Evolutionary conservation across 1,140 invertebrate genomes (phyloP), one percentile per base, ranked within the genome.

Genomic region (Neotoxoptera formosana): DNA sequence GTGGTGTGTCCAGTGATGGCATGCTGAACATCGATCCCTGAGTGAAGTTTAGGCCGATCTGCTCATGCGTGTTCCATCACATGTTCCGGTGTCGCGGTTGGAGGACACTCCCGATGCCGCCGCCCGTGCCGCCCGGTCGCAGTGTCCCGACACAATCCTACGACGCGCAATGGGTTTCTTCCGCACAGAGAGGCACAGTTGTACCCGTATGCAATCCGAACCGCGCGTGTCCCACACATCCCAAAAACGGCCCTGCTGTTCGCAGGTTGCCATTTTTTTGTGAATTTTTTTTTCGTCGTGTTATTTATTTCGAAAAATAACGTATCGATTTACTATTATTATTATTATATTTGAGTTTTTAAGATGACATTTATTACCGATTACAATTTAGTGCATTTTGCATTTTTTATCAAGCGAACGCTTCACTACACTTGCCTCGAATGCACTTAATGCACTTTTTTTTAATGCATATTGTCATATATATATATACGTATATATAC

Each of bases 11-110:
- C 91, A 93, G 91, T 93, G 91, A 93, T 93, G 91, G 91, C 91
- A 93, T 93, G 91, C 91, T 93, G 91, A 93, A 93, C 91, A 93
- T 93, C 91, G 91, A 93, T 93, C 91, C 91, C 91, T 93, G 91
- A 93, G 91, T 93, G 91, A 93, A 93, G 81, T 53, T 93, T 93
- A 93, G 91, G 91, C 91, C 91, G 91, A 93, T 93, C 91, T 93
- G 91, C 91, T 93, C 91, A 93, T 93, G 91, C 91, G 91, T 93
- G 91, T 93, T 93, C 89, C 89, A 83, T 93, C 91, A 93, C 91
- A 93, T 93, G 91, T 93, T 93, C 91, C 91, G 91, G 91, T 93
- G 81, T 93, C 91, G 81, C 91, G 91, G 91, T 93, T 83, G 91
- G 90, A 84, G 91, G 91, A 93, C 91, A 86, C 91, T 93, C 91